Evolutionary conservation across 2,113 vertebrate genomes (phyloP), one percentile per base, ranked within the genome.

Genomic region (Anolis carolinensis): DNA sequence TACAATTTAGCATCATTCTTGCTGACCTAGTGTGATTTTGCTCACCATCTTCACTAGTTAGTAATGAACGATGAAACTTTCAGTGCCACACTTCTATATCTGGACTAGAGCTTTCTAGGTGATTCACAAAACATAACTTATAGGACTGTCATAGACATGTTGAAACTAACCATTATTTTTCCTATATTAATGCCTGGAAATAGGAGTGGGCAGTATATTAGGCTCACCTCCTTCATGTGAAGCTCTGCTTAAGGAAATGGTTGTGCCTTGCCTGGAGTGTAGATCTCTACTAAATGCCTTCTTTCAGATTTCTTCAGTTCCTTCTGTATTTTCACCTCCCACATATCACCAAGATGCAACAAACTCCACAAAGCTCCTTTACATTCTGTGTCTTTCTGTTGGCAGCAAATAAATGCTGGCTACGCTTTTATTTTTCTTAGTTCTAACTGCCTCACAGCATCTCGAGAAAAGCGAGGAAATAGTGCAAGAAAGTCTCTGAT

Each of bases 161-260:
- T 30, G 36, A 30, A 36, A 67, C 34, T 30, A n/a, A 48, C 30
- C 8, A 44, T 30, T 3, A 23, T 48, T 67, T 44, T 27, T 6
- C 27, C 23, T 89, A 18, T n/a, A 18, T 79, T 67, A 90, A 7
- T 16, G 72, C 30, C 39, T 72, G 83, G 30, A 85, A 85, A 7
- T 63, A 2, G 7, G 82, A 81, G 25, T 10, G 84, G 87, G 0
- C 39, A 75, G 88, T 87, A 87, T 30, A 84, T 59, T 50, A 89
- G 21, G n/a, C 86, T 81, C 65, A 7, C 25, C 25, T 27, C 30
- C 39, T 86, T 27, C 14, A 36, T 83, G 18, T 84, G 62, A 74
- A 78, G 90, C 86, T 13, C 18, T 39, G 23, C 27, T 0, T 1
- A 11, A 83, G 81, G 79, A 44, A 89, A 71, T 32, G 44, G 34